A percentile compares a stretch with the other conserved stretches of the same genome.
Conservation (phyloP, 1,140 invertebrate species). For the Neomicropteryx cornuta region DNA sequence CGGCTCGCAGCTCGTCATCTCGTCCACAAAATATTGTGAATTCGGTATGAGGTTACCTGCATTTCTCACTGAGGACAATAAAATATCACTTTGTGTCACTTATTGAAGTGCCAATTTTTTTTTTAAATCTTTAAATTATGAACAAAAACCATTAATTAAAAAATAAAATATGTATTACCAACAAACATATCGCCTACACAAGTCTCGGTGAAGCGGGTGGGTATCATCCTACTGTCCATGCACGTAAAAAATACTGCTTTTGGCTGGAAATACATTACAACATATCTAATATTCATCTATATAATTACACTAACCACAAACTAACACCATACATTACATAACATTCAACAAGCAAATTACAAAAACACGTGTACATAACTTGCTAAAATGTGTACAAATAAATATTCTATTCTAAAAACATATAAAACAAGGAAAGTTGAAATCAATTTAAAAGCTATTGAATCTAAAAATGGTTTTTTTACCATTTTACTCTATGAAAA, state of each 20-base stretch:
- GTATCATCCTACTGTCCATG: slow-evolving; percentile 95
- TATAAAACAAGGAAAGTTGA: no score
- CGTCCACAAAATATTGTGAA: slow-evolving; percentile 76
- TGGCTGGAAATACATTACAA: slow-evolving; percentile 51
- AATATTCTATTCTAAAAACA: no score
- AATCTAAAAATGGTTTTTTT: no score
- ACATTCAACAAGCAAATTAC: no score
- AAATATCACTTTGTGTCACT: background rate
- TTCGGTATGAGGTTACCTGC: slow-evolving; percentile 88
- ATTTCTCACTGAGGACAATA: slow-evolving; percentile 68
- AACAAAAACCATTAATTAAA: slow-evolving; percentile 3
- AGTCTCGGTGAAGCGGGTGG: slow-evolving; percentile 88
- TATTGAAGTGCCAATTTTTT: background rate
- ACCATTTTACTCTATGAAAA: no score
- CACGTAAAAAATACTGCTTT: slow-evolving; percentile 95
- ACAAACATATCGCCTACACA: slow-evolving; percentile 96
- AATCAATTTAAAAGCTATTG: no score
- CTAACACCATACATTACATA: slow-evolving; percentile 3
- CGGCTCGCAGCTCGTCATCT: slow-evolving; percentile 84
- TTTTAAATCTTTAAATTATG: background rate
- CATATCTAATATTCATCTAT: slow-evolving; percentile 3
- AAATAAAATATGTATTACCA: slow-evolving; percentile 38
- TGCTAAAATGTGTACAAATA: no score
- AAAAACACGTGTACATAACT: no score
- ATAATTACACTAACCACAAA: slow-evolving; percentile 1